Evolutionary conservation across 2,888 invertebrate genomes (phyloP), one percentile per base, ranked within the genome.

Genomic region (Galerucella calmariensis): DNA sequence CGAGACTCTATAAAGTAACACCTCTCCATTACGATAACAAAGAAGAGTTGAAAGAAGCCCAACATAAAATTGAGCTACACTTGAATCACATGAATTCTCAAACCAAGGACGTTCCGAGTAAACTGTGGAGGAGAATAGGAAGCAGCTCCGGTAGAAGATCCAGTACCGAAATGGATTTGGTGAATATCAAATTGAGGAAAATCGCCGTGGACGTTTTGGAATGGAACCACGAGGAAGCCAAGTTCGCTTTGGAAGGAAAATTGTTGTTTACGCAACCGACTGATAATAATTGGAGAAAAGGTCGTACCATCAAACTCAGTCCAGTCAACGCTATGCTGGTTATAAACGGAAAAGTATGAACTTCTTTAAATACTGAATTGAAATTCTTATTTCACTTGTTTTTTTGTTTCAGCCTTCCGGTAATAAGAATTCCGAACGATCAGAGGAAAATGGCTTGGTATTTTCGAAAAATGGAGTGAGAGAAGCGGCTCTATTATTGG

Each of bases 1-100:
- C 96, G 63, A 92, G 98, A 74, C 90, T 98, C 80, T 92, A 94
- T 85, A 97, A 97, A 89, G 95, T 96, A 61, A 97, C 97, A 14
- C 96, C 97, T 2, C 88, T 90, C 51, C 95, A 95, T 82, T 91
- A 92, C 82, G 95, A 95, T 74, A 94, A 94, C 76, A 92, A 95
- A 76, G 95, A 95, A 80, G 92, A 94, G 83, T 91, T 98, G 61
- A 92, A 94, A 82, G 93, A 95, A 83, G 95, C 98, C 3, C 96
- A 97, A 86, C 94, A 95, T 81, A 96, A 96, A 88, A 96, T 98
- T 75, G 97, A 98, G 87, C 90, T 95, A 77, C 95, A 97, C 83
- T 90, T 98, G 80, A 96, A 96, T 85, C 96, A 97, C 86, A 98
- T 98, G 90, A 97, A 97, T 87, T 94, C 96, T 80, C 94, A 96